Percentiles rank a stretch among this genome's conserved stretches.
These are phyloP conservation scores for Drosophila neotestacea DNA, from an alignment of 2,888 invertebrate species.

Conservation along the genomic window DNA sequence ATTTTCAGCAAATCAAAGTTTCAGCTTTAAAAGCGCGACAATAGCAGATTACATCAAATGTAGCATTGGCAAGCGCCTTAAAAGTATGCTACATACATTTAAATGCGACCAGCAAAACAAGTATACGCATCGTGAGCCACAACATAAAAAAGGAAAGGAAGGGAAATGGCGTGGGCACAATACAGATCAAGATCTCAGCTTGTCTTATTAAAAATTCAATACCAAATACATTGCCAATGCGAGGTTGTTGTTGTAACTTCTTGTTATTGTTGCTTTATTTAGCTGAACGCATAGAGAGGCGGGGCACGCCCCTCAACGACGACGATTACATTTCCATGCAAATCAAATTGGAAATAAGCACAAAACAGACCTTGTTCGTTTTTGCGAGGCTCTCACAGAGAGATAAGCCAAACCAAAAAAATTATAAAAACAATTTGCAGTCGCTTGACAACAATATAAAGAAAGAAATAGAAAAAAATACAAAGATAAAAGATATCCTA, in stretches of 20 bases:
- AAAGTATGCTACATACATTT: conserved; percentile 29
- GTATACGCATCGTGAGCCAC: conserved; percentile 39
- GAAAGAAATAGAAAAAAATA: neutral
- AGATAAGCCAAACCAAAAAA: conserved; percentile 58
- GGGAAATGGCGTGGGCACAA: neutral
- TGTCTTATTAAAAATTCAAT: conserved; percentile 80
- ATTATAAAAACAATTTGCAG: conserved; percentile 77
- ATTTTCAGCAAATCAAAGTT: neutral
- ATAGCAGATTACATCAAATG: neutral
- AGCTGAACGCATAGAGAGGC: conserved; percentile 2
- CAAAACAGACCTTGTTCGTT: conserved; percentile 35
- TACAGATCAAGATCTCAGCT: conserved; percentile 38
- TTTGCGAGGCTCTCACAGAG: conserved; percentile 19
- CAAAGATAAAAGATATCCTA: conserved; percentile 26
- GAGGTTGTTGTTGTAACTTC: conserved; percentile 16
- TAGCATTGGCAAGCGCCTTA: conserved; percentile 7
- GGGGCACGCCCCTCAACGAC: conserved; percentile 30
- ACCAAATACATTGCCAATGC: conserved; percentile 68
- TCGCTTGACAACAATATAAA: conserved; percentile 33
- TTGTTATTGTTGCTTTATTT: conserved; percentile 23
- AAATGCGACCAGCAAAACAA: conserved; percentile 28
- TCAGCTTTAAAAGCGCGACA: conserved; percentile 9
- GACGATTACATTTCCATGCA: conserved; percentile 79
- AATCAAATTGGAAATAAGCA: conserved; percentile 74
- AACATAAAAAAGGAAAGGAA: neutral